These are phyloP conservation scores for Steinernema feltiae DNA, from an alignment of 1,140 invertebrate species.

Conservation along the genomic window DNA sequence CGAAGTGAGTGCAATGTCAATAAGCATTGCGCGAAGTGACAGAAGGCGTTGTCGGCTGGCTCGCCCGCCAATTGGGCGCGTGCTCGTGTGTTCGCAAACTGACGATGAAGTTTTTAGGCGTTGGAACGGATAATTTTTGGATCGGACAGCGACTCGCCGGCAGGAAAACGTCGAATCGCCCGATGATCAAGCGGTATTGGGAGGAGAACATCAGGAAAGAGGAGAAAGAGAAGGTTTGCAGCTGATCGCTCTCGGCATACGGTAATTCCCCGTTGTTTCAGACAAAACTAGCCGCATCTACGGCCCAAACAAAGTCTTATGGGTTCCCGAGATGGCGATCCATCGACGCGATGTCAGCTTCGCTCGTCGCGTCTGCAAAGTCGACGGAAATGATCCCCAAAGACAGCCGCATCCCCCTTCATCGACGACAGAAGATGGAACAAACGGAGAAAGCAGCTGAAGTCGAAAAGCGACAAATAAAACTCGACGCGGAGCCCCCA, in stretches of 20 bases:
- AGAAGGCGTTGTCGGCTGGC: neutral
- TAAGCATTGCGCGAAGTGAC: neutral
- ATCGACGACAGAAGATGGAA: constrained; percentile 27
- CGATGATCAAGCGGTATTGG: constrained; percentile 5
- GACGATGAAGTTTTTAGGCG: constrained; percentile 6
- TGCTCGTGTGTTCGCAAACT: neutral
- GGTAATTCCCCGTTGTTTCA: neutral
- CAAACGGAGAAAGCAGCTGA: constrained; percentile 27
- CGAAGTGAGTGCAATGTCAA: neutral
- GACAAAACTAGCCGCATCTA: neutral
- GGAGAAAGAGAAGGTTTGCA: neutral
- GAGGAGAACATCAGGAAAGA: neutral
- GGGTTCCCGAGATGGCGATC: constrained; percentile 33
- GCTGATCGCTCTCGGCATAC: neutral
- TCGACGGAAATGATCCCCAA: constrained; percentile 20
- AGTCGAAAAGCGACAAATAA: constrained; percentile 15
- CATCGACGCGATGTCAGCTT: constrained; percentile 29
- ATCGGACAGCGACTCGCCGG: neutral
- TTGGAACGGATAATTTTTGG: neutral
- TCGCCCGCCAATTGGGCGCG: neutral
- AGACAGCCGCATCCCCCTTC: constrained; percentile 25
- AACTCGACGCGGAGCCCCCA: constrained; percentile 5
- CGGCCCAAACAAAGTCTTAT: constrained; percentile 14
- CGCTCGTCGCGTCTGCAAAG: constrained; percentile 28
- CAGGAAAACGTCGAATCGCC: neutral